These are phyloP conservation scores for Nomada fabriciana DNA, from an alignment of 2,888 invertebrate genomes.

Conservation along the genomic window DNA sequence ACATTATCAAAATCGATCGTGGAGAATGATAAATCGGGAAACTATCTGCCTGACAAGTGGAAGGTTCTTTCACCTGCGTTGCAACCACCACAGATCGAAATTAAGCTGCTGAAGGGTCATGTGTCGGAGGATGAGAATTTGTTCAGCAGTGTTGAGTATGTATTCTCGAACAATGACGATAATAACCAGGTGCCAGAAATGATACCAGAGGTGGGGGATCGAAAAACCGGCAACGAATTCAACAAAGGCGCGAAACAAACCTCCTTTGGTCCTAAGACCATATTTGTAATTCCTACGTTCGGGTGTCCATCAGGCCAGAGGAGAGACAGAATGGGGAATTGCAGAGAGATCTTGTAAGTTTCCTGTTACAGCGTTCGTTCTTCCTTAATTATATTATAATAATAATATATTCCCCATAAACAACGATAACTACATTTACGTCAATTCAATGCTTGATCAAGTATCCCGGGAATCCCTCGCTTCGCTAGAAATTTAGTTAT, in stretches of 20 bases:
- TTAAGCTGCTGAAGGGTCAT: slow-evolving; percentile 30
- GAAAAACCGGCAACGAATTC: not conserved
- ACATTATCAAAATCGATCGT: not conserved
- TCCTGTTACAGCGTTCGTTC: not conserved
- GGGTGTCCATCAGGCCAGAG: slow-evolving; percentile 30
- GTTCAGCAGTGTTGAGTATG: slow-evolving; percentile 26
- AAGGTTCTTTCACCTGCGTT: not conserved
- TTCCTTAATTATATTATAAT: too few relatives aligned
- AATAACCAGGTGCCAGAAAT: not conserved
- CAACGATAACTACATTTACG: too few relatives aligned
- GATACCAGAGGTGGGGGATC: too few relatives aligned
- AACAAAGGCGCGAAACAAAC: not conserved
- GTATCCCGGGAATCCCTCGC: too few relatives aligned
- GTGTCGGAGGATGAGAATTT: not conserved
- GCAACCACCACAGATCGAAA: slow-evolving; percentile 35
- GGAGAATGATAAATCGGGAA: not conserved
- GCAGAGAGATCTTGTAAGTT: slow-evolving; percentile 44
- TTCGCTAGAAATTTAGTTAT: too few relatives aligned
- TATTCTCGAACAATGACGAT: slow-evolving; percentile 1
- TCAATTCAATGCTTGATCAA: too few relatives aligned
- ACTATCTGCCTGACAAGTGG: slow-evolving; percentile 19
- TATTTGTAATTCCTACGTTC: slow-evolving; percentile 12
- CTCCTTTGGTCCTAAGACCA: slow-evolving; percentile 3
- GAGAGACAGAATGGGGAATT: slow-evolving; percentile 30
- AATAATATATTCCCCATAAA: too few relatives aligned